Base-by-base conservation (phyloP, 2,888 invertebrate genomes). In the Drosophila anceps region DNA sequence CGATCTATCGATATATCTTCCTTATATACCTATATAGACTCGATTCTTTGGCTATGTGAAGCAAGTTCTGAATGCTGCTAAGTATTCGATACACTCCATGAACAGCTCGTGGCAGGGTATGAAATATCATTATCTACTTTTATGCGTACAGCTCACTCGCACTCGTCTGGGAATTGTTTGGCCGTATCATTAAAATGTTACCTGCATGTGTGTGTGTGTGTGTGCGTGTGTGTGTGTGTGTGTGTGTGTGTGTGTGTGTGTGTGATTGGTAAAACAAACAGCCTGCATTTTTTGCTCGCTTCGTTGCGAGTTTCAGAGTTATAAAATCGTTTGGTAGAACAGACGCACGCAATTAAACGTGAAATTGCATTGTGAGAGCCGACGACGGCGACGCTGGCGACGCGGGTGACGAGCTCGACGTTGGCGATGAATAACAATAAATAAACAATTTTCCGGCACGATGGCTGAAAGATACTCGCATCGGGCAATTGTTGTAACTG, bases 371-470 rank as follows among this genome's bases (percentile, higher is more conserved):
- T 79, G 78, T 67, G 81, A 76, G 77, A 61, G 69, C 39, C 63
- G 57, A 44, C 33, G 20, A 15, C 18, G 46, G 7, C 35, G 15
- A 8, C 13, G 33, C 7, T n/a, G n/a, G n/a, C n/a, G n/a, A n/a
- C 18, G 12, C 8, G 7, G 50, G 2, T 31, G 48, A 29, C n/a
- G 48, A 29, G 29, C 29, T 29, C 29, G 48, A 31, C 18, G 48
- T 29, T 29, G 50, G 50, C 43, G 57, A 57, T 51, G 67, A 67
- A 73, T 61, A 58, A 61, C 73, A 73, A 79, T 81, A 79, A 81
- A 79, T 79, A 79, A 81, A 79, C 79, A 79, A 79, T 79, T 79
- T 79, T 79, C 73, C 79, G 79, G 73, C 57, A 81, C 67, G 57
- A 60, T 73, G 81, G 35, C 9, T 81, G 66, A 37, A 59, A 69